A percentile compares a stretch with the other conserved stretches of the same genome.
phyloP scores from a whole-genome alignment of 2,113 vertebrate genomes.

The Cyphomyrus plagiostoma region DNA sequence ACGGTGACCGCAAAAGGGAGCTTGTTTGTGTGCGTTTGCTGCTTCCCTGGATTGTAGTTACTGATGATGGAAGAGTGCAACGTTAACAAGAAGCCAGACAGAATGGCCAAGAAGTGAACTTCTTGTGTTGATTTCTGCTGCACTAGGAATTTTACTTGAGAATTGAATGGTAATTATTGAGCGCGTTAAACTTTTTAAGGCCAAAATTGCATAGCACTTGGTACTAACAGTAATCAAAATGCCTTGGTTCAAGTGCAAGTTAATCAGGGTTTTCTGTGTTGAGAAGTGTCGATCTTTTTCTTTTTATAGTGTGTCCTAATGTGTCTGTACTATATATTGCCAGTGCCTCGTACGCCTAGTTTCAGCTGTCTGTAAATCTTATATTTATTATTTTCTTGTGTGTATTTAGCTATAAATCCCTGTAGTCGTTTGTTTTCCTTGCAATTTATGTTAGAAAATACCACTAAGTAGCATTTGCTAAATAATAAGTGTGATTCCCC shows the following conservation, averaged over 20 bases:
- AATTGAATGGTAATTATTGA: slow-evolving; percentile 44
- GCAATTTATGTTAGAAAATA: slow-evolving; percentile 66
- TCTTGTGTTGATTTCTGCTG: background rate
- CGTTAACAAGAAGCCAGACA: background rate
- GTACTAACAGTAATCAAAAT: slow-evolving; percentile 44
- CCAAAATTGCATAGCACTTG: slow-evolving; percentile 38
- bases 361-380: slow-evolving; percentile 50
- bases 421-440: slow-evolving; percentile 58
- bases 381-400: slow-evolving; percentile 54
- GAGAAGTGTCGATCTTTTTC: slow-evolving; percentile 43
- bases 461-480: slow-evolving; percentile 56
- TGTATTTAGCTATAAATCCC: slow-evolving; percentile 65
- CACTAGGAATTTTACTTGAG: background rate
- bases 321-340: slow-evolving; percentile 67
- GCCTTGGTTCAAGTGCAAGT: slow-evolving; percentile 65
- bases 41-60: background rate
- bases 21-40: background rate
- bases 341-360: slow-evolving; percentile 70
- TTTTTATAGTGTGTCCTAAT: slow-evolving; percentile 58
- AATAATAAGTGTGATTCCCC: slow-evolving; percentile 21
- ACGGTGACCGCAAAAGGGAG: background rate
- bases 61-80: background rate
- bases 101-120: background rate
- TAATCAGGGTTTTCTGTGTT: slow-evolving; percentile 66
- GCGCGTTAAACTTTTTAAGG: slow-evolving; percentile 44